Conservation (phyloP, 30 jellyfish, hydroid and myxozoan genomes). For the Calvadosia cruxmelitensis region DNA sequence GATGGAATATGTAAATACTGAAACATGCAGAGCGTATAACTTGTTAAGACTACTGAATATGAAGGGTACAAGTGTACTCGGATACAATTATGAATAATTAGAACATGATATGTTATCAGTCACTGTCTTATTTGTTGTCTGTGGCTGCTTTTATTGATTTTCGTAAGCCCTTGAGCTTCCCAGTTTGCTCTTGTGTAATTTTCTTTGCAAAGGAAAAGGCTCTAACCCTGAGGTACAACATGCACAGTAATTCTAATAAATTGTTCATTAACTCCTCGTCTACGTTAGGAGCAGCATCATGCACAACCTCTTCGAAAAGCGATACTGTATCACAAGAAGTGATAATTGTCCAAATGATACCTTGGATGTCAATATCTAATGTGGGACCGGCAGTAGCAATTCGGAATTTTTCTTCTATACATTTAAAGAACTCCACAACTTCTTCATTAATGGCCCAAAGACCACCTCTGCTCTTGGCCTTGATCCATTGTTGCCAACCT, state of each 20-base stretch:
- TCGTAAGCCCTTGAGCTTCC: conserved; percentile 1
- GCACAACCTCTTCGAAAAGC: conserved; percentile 3
- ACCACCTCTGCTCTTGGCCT: conserved; percentile 10
- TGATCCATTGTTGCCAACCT: conserved; percentile 2
- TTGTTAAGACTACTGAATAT: too few relatives aligned
- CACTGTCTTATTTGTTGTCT: too few relatives aligned
- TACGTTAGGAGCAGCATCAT: conserved; percentile 1
- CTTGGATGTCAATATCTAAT: conserved; percentile 4
- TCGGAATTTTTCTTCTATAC: conserved; percentile 17
- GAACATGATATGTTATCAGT: too few relatives aligned
- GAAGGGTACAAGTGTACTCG: too few relatives aligned
- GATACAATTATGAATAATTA: too few relatives aligned
- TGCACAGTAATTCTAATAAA: conserved; percentile 4
- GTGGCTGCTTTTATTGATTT: neutral
- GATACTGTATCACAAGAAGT: conserved; percentile 1
- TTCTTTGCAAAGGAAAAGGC: conserved; percentile 17
- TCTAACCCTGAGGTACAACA: conserved; percentile 12
- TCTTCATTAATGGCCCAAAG: conserved; percentile 13
- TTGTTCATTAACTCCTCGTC: neutral
- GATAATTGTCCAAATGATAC: neutral
- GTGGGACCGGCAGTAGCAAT: conserved; percentile 5
- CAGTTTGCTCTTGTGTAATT: neutral
- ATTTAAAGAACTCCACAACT: conserved; percentile 12
- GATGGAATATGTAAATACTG: too few relatives aligned
- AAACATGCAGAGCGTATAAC: too few relatives aligned